These are phyloP conservation scores for Epicauta chinensis DNA, from an alignment of 1,140 invertebrate genomes.

Conservation along the genomic window DNA sequence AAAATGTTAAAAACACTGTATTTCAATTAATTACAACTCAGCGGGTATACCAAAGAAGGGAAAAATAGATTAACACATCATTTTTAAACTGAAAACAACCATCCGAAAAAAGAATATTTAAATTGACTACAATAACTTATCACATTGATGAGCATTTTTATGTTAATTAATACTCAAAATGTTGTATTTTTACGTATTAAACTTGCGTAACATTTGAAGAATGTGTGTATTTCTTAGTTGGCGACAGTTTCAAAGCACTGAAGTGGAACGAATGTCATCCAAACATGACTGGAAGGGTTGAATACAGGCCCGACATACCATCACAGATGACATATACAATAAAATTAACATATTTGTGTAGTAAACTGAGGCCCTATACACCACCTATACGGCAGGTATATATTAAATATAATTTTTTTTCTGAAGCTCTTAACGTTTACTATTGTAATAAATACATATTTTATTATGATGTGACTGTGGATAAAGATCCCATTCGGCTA, in stretches of 20 bases:
- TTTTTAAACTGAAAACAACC: no score
- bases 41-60: no score
- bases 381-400: conserved; percentile 3
- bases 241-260: conserved; percentile 7
- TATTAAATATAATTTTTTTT: neutral
- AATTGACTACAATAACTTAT: no score
- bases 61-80: no score
- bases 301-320: conserved; percentile 3
- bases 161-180: no score
- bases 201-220: no score
- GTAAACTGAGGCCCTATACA: neutral
- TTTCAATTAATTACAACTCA: no score
- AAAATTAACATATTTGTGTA: conserved; percentile 7
- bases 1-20: no score
- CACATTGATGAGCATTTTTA: no score
- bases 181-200: no score
- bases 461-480: conserved; percentile 12
- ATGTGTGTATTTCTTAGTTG: conserved; percentile 12
- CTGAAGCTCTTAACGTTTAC: conserved; percentile 17
- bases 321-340: conserved; percentile 7
- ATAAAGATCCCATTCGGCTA: conserved; percentile 11
- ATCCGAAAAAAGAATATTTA: no score
- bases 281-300: conserved; percentile 12
- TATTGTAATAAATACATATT: conserved; percentile 19
- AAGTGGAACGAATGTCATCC: conserved; percentile 16